These are phyloP conservation scores for Misgurnus mizolepis DNA, from an alignment of 2,113 vertebrate genomes.

Conservation along the genomic window DNA sequence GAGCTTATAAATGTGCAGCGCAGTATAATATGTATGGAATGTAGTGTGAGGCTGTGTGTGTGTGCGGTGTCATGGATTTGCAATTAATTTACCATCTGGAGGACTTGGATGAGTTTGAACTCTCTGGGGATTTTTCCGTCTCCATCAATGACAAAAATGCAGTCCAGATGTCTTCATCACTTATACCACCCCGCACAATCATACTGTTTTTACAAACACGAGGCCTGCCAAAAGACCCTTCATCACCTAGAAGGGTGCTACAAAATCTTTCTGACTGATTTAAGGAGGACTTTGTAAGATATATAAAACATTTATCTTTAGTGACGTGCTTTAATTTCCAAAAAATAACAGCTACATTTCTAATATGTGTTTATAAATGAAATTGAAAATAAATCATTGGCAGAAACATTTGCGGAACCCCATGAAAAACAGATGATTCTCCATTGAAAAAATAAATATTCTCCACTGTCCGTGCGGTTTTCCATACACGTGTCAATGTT, in stretches of 20 bases:
- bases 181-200: slow-evolving; percentile 10
- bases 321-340: not conserved
- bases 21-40: slow-evolving; percentile 27
- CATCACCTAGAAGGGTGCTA: not conserved
- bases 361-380: slow-evolving; percentile 20
- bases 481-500: slow-evolving; percentile 34
- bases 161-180: slow-evolving; percentile 40
- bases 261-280: slow-evolving; percentile 14
- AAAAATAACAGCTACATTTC: not conserved
- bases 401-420: not conserved
- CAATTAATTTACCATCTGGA: slow-evolving; percentile 22
- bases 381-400: slow-evolving; percentile 10
- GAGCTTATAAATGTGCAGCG: slow-evolving; percentile 21
- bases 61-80: slow-evolving; percentile 30
- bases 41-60: slow-evolving; percentile 21
- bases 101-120: slow-evolving; percentile 22
- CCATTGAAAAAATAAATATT: slow-evolving; percentile 3
- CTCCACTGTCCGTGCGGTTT: slow-evolving; percentile 25
- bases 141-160: slow-evolving; percentile 21
- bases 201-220: slow-evolving; percentile 37
- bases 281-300: not conserved
- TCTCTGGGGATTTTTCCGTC: slow-evolving; percentile 31
- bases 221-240: slow-evolving; percentile 25
- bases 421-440: slow-evolving; percentile 7
- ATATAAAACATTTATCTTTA: not conserved